Evolutionary conservation across 1,140 invertebrate species (phyloP).

Genomic region (Dreissena rostriformis): DNA sequence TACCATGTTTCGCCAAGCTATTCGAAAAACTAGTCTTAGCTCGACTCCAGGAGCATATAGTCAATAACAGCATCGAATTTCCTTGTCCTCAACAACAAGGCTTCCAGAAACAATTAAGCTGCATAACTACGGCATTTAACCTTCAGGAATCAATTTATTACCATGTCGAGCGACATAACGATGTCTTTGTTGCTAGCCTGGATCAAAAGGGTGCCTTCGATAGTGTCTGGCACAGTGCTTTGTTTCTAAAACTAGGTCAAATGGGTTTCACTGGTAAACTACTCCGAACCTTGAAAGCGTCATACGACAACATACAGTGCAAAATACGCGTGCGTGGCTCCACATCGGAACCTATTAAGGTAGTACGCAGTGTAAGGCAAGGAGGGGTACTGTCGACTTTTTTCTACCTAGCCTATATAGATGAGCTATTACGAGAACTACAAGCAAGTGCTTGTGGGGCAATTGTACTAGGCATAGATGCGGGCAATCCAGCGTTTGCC

Average conservation of each 20-base stretch:
- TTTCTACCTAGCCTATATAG: background rate
- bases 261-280: background rate
- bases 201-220: conserved; percentile 1
- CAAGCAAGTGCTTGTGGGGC: background rate
- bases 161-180: background rate
- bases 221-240: background rate
- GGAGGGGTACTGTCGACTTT: background rate
- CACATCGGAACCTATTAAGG: background rate
- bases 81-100: conserved; percentile 11
- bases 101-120: background rate
- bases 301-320: background rate
- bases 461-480: background rate
- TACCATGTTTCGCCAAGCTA: background rate
- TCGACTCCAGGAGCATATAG: background rate
- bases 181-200: background rate
- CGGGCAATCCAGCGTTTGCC: background rate
- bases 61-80: background rate
- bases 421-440: background rate
- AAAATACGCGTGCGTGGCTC: background rate
- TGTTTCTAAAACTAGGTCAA: background rate
- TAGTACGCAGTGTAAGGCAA: background rate
- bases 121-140: conserved; percentile 14
- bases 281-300: background rate
- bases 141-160: background rate
- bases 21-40: background rate